These are phyloP conservation scores for Enteromius viviparus DNA, from an alignment of 2,797 vertebrate species.

Conservation along the genomic window DNA sequence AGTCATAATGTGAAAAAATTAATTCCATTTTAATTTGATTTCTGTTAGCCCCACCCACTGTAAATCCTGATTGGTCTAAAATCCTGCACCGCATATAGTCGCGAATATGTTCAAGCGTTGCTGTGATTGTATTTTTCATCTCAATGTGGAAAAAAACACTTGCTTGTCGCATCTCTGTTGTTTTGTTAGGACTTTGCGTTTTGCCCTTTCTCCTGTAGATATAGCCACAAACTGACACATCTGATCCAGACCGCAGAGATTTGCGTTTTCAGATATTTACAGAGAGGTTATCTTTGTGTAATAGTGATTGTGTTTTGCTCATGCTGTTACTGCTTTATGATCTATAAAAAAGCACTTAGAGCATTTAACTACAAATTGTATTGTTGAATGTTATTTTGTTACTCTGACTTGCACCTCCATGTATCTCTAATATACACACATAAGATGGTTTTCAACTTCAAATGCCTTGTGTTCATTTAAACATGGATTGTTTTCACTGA, in stretches of 20 bases:
- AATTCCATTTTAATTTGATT: not conserved
- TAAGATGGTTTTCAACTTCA: not conserved
- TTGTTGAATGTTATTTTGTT: conserved; percentile 60
- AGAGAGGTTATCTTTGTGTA: conserved; percentile 57
- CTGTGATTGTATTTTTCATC: not conserved
- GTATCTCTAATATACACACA: not conserved
- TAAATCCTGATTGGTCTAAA: conserved; percentile 4
- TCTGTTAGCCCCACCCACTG: not conserved
- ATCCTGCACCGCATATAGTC: not conserved
- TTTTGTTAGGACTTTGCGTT: conserved; percentile 18
- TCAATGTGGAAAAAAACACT: not conserved
- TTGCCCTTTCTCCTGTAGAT: not conserved
- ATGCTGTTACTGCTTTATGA: conserved; percentile 71
- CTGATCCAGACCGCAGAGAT: conserved; percentile 26
- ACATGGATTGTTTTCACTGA: not conserved
- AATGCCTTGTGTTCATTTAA: not conserved
- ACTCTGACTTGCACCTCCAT: not conserved
- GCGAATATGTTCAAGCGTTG: not conserved
- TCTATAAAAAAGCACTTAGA: conserved; percentile 68
- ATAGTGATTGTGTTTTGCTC: conserved; percentile 67
- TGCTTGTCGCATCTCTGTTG: not conserved
- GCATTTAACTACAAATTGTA: conserved; percentile 59
- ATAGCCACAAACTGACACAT: not conserved
- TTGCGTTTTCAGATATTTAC: conserved; percentile 59
- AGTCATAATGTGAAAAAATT: not conserved